Base-by-base conservation (phyloP, 1,140 invertebrate genomes). In the Drosophila repleta region DNA sequence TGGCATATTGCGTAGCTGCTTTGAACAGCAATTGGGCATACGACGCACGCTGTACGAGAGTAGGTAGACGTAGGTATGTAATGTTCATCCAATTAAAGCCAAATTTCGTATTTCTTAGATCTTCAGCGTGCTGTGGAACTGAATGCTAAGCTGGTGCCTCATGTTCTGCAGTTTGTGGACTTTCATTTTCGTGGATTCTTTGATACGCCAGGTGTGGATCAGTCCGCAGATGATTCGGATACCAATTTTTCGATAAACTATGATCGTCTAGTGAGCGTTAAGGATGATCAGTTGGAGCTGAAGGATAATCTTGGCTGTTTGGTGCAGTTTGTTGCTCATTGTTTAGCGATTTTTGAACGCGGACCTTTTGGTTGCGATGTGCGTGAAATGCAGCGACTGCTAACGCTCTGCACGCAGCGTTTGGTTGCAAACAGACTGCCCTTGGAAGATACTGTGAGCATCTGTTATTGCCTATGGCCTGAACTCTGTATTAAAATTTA, bases 161-260 rank as follows among this genome's bases (percentile, higher is more conserved):
- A 91, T 73, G 71, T 91, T 0, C 15, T 91, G 2, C 89, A 91
- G 60, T 90, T 91, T n/a, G 81, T 91, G 7, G 90, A 91, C 35
- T 90, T 79, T 70, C 89, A 91, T 66, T 91, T 91, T 60, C 87
- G 90, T 2, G 71, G 70, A 7, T 91, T 89, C 32, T 91, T 91
- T 7, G 67, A 79, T 0, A 89, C 68, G 0, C 60, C 84, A 0
- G 1, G 64, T 3, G 57, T 21, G 2, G 79, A 76, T 3, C 60
- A 85, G 1, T 66, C 65, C 20, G 58, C 13, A 1, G 76, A 89
- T 21, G 71, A 87, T 48, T 5, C 76, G 32, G 79, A 90, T 4
- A 67, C 51, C 1, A 62, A 71, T 3, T 90, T 88, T 61, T 21
- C 46, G 11, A 70, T 91, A 7, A 76, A 78, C 5, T 90, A 83